A percentile compares a stretch with the other conserved stretches of the same genome.
Conservation (phyloP, 2,797 vertebrate genomes). For the Hypotaenidia okinawae region DNA sequence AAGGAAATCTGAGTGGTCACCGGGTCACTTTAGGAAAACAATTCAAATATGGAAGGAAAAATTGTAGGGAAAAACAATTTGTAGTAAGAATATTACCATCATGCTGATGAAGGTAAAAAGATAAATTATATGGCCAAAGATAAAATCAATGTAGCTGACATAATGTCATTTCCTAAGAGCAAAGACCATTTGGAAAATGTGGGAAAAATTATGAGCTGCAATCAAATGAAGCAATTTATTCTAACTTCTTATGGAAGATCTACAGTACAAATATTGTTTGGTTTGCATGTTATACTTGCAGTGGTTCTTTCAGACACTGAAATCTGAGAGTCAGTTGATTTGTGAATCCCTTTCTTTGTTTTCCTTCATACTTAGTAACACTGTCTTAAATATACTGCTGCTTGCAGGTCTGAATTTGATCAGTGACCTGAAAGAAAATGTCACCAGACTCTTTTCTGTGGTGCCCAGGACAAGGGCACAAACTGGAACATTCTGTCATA, state of each 20-base stretch:
- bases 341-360: neutral
- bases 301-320: neutral
- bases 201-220: neutral
- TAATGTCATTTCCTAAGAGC: neutral
- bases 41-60: neutral
- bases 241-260: neutral
- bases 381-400: neutral
- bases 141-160: neutral
- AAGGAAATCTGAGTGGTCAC: neutral
- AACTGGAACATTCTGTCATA: too few relatives aligned
- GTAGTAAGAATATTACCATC: neutral
- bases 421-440: neutral
- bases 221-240: neutral
- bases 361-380: neutral
- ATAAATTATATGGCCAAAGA: neutral
- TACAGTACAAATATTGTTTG: neutral
- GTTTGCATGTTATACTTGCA: neutral
- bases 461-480: too few relatives aligned
- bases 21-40: neutral
- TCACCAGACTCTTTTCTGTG: neutral
- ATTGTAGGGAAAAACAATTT: neutral
- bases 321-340: neutral
- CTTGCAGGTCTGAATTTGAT: neutral
- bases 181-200: neutral
- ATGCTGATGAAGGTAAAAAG: neutral